Conservation (phyloP, 2,113 vertebrate species). For the Tretioscincus oriximinensis region DNA sequence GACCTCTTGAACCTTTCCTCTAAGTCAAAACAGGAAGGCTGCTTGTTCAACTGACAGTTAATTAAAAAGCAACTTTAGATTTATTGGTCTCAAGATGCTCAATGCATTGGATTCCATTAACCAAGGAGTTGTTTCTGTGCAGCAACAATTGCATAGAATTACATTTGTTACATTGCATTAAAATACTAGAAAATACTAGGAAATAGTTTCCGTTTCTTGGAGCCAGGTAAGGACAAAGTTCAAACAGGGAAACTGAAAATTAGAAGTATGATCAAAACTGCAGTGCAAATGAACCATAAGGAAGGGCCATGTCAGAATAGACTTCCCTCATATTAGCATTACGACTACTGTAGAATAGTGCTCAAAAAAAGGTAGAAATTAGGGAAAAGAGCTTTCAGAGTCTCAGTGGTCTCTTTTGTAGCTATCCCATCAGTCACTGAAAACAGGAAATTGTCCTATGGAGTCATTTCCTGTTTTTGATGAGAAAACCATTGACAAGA, state of each 20-base stretch:
- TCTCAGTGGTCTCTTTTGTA: too few species aligned
- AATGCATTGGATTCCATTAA: neutral
- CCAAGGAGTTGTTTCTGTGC: neutral
- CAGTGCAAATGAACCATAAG: neutral
- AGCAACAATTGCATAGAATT: neutral
- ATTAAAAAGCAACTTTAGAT: constrained; percentile 13
- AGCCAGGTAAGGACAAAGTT: neutral
- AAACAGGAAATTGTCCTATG: too few species aligned
- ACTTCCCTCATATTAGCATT: too few species aligned
- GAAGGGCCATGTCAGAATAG: too few species aligned
- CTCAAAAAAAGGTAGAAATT: too few species aligned
- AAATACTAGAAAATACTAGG: neutral
- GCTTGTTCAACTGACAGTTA: constrained; percentile 25
- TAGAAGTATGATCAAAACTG: neutral
- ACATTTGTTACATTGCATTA: neutral
- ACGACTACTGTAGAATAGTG: too few species aligned
- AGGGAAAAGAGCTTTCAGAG: too few species aligned
- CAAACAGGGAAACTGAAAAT: neutral
- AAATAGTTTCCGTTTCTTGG: neutral
- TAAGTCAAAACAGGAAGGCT: neutral
- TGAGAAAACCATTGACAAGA: too few species aligned
- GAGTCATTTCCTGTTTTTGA: too few species aligned
- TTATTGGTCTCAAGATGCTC: constrained; percentile 7
- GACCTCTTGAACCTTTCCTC: constrained; percentile 13
- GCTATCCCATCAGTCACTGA: too few species aligned